Percentiles rank a stretch among this genome's conserved stretches.
phyloP scores from a whole-genome alignment of 2,888 invertebrate genomes.

The Aphrophora alni region DNA sequence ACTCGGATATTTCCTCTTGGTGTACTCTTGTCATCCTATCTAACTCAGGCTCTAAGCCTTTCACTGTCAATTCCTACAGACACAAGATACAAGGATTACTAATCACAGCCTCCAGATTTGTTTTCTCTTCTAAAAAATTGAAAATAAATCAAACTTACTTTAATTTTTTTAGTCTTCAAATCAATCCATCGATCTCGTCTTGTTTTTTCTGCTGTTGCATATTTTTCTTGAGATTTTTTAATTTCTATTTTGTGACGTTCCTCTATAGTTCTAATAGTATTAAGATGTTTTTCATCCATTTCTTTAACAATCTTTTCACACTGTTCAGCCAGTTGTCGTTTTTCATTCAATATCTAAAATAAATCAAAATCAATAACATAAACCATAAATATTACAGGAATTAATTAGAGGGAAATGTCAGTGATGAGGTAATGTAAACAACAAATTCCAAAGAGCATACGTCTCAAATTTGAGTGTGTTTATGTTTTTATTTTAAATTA shows the following conservation, averaged over 20 bases:
- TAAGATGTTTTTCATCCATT: conserved; percentile 69
- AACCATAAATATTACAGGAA: background rate
- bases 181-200: conserved; percentile 81
- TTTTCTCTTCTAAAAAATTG: background rate
- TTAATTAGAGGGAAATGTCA: no score
- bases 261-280: conserved; percentile 71
- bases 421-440: no score
- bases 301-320: conserved; percentile 72
- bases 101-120: background rate
- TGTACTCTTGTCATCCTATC: conserved; percentile 78
- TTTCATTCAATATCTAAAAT: conserved; percentile 75
- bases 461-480: no score
- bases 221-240: conserved; percentile 76
- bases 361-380: background rate
- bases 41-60: conserved; percentile 85
- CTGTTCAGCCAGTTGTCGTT: conserved; percentile 76
- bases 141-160: conserved; percentile 61
- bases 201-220: conserved; percentile 77
- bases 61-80: conserved; percentile 78
- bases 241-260: conserved; percentile 79
- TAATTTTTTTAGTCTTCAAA: conserved; percentile 83
- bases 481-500: no score
- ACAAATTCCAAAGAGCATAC: no score
- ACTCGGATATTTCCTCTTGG: conserved; percentile 71
- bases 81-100: background rate